Evolutionary conservation across 2,797 vertebrate genomes (phyloP).

Genomic region (Pangasius larnaudii): DNA sequence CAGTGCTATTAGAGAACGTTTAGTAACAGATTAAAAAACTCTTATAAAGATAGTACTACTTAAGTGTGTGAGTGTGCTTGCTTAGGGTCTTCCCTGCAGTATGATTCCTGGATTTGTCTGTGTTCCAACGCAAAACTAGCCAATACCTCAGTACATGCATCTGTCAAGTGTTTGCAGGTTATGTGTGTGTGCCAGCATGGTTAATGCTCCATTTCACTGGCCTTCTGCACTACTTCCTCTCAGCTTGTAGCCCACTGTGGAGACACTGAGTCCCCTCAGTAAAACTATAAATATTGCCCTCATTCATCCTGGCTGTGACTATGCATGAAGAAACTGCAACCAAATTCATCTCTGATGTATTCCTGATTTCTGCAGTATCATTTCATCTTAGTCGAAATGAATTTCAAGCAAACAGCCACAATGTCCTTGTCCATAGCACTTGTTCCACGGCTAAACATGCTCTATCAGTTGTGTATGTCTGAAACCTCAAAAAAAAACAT

Average conservation of each 20-base stretch:
- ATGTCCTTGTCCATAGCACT: not conserved
- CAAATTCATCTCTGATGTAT: slow-evolving; percentile 15
- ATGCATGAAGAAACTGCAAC: slow-evolving; percentile 10
- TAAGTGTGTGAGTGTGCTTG: not conserved
- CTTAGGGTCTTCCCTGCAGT: not conserved
- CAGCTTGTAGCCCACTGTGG: slow-evolving; percentile 25
- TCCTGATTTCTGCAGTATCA: not conserved
- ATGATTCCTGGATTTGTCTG: not conserved
- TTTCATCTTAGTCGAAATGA: not conserved
- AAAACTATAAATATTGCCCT: slow-evolving; percentile 54
- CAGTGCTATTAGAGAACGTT: not conserved
- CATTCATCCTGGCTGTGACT: slow-evolving; percentile 43
- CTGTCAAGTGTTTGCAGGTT: slow-evolving; percentile 25
- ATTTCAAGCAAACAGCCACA: not conserved
- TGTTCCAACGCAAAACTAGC: slow-evolving; percentile 8
- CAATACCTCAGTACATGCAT: slow-evolving; percentile 2
- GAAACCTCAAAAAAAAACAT: not conserved
- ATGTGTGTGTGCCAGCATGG: slow-evolving; percentile 14
- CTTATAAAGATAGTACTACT: not conserved
- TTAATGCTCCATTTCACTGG: slow-evolving; percentile 51
- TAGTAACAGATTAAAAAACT: not conserved
- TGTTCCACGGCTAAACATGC: not conserved
- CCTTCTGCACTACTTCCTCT: slow-evolving; percentile 44
- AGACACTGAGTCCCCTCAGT: slow-evolving; percentile 20
- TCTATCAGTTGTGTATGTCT: not conserved